Evolutionary conservation across 2,888 invertebrate genomes (phyloP), one percentile per base, ranked within the genome.

Genomic region (Dasypogon diadema): DNA sequence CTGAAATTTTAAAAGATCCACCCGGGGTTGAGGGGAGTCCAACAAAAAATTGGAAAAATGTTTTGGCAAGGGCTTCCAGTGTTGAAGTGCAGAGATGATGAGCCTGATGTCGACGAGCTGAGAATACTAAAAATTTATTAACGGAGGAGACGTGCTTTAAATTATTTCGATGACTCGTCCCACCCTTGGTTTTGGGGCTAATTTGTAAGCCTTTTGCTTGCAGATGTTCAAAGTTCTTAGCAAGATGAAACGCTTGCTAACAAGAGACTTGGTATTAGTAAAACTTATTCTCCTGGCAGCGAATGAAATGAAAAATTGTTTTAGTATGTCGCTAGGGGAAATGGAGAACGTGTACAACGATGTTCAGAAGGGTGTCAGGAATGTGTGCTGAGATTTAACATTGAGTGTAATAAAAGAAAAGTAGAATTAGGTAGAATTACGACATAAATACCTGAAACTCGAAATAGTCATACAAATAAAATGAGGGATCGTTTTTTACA

Each of bases 81-180:
- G 10, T 30, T 5, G 58, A 26, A 34, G 8, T 34, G 34, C 14
- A 60, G 37, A 16, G 65, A 63, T 51, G 51, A 37, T 51, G 48
- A 72, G 48, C 14, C 46, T 68, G 26, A 68, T 24, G 24, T 18
- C 46, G 58, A 76, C 60, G 60, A 72, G 51, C 72, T 76, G 72
- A 46, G 75, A 76, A 76, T 76, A 76, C 75, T 60, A 76, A 76
- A 76, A 72, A 72, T 76, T 76, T 76, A 76, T 72, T 60, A 76
- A 14, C 70, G 63, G 60, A 60, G 60, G 60, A 60, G 60, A 12
- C 70, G 70, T 51, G 70, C 70, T 51, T 70, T 48, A 70, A 70
- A 54, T 51, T 70, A 51, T 70, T 70, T 60, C 37, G 37, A 42
- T 37, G 60, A 16, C 42, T 2, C n/a, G 6, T 3, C n/a, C 2